Evolutionary conservation across 2,797 vertebrate genomes (phyloP), one percentile per base, ranked within the genome.

Genomic region (Huso huso): DNA sequence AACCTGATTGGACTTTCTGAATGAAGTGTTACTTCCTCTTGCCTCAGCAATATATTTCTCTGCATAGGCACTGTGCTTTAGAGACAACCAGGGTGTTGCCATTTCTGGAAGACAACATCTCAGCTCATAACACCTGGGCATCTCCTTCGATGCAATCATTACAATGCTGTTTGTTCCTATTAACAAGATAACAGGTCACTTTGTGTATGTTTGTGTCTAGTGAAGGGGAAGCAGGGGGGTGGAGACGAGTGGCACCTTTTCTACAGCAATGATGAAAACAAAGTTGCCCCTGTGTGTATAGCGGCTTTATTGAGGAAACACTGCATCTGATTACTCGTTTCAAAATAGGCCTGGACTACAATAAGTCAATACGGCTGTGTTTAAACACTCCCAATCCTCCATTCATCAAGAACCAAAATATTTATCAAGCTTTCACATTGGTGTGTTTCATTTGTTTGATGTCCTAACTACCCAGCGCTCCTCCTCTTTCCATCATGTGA

Each of bases 381-480:
- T 67, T 64, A 70, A 67, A 67, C 60, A 68, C 37, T 60, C 53
- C 66, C 61, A 62, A 64, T 49, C 52, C 71, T 61, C 71, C 51
- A 61, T 66, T 65, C 48, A 37, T 62, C 11, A 78, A 62, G 69
- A 78, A 81, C 68, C 79, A 82, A 84, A 85, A 85, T 81, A 85
- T 86, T 83, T 82, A 70, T 78, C 72, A 75, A 37, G 67, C 66
- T 71, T 74, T 68, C 61, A 68, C 68, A 73, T 65, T 62, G 12
- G 61, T 62, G 61, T 7, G 48, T 48, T 62, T 86, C 78, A 86
- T 89, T 86, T 89, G 83, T 88, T 87, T 88, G 84, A 84, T 80
- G 77, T 84, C 75, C 15, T 62, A 37, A 78, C 75, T 76, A 75
- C 79, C 75, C 81, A 79, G 73, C 72, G 76, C 77, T 51, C 66